These are phyloP conservation scores for Melanostoma mellinum DNA, from an alignment of 2,888 invertebrate species.

Conservation along the genomic window DNA sequence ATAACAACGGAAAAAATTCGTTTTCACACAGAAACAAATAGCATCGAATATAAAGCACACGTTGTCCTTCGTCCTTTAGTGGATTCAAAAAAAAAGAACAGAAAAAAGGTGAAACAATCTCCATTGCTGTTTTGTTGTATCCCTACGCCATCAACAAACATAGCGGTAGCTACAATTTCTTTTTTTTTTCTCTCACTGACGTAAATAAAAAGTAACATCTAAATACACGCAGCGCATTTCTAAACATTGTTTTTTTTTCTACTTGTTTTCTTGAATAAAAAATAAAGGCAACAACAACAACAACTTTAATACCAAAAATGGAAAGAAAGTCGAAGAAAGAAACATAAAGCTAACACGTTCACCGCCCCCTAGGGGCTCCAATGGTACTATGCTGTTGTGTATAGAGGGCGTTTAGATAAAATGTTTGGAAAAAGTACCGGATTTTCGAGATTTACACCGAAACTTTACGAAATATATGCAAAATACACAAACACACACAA, in stretches of 20 bases:
- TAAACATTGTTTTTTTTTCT: slow-evolving; percentile 55
- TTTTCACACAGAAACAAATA: slow-evolving; percentile 14
- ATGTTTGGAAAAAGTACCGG: slow-evolving; percentile 72
- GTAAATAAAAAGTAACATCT: slow-evolving; percentile 70
- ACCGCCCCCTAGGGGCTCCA: slow-evolving; percentile 55
- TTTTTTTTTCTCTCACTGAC: slow-evolving; percentile 55
- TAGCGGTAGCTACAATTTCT: slow-evolving; percentile 43
- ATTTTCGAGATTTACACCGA: slow-evolving; percentile 73
- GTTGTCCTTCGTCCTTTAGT: slow-evolving; percentile 58
- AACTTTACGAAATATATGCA: slow-evolving; percentile 70
- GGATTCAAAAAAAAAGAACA: not conserved
- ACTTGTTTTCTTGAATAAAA: slow-evolving; percentile 35
- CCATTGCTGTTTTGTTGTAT: slow-evolving; percentile 28
- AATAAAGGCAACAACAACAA: slow-evolving; percentile 11
- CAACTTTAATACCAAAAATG: slow-evolving; percentile 17
- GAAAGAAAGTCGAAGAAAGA: slow-evolving; percentile 54
- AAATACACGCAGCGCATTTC: slow-evolving; percentile 71
- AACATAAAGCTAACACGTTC: slow-evolving; percentile 72
- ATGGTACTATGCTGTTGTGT: slow-evolving; percentile 35
- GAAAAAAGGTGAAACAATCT: slow-evolving; percentile 24
- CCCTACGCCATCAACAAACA: slow-evolving; percentile 50
- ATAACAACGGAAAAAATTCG: slow-evolving; percentile 7
- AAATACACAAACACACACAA: slow-evolving; percentile 47
- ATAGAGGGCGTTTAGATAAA: slow-evolving; percentile 71
- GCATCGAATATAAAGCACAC: slow-evolving; percentile 23